Conservation (phyloP, 2,113 vertebrate genomes). For the Ailurus styani region DNA sequence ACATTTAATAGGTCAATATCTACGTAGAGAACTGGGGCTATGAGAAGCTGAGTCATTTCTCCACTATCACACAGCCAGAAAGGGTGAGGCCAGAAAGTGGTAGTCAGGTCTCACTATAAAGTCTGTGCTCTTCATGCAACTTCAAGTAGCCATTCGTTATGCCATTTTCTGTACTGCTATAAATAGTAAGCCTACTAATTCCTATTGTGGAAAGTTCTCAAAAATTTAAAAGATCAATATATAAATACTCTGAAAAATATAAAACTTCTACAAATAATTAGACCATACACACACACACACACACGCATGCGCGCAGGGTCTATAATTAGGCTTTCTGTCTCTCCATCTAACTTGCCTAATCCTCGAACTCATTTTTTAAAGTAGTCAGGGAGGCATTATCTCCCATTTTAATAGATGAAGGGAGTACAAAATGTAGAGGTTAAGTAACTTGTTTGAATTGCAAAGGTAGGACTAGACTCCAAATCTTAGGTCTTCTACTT, state of each 20-base stretch:
- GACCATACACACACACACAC: not conserved
- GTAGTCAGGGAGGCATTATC: not conserved
- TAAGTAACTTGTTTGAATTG: not conserved
- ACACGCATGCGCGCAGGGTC: too few species aligned
- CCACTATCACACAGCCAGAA: not conserved
- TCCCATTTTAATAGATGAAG: not conserved
- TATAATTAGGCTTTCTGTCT: not conserved
- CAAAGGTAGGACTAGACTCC: not conserved
- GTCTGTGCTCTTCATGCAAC: not conserved
- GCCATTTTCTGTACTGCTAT: not conserved
- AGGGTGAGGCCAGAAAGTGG: not conserved
- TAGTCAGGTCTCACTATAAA: not conserved
- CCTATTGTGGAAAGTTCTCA: not conserved
- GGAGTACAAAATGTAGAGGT: not conserved
- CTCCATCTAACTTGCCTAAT: not conserved
- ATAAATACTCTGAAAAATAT: slow-evolving; percentile 15
- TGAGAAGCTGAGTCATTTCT: not conserved
- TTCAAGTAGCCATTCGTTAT: not conserved
- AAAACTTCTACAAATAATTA: slow-evolving; percentile 1
- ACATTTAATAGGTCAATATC: not conserved
- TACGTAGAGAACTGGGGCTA: not conserved
- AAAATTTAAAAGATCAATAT: slow-evolving; percentile 15
- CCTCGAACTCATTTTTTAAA: not conserved
- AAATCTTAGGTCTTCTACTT: not conserved
- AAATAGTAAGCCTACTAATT: not conserved